Evolutionary conservation across 2,797 vertebrate genomes (phyloP), one percentile per base, ranked within the genome.

Genomic region (Passerculus sandwichensis): DNA sequence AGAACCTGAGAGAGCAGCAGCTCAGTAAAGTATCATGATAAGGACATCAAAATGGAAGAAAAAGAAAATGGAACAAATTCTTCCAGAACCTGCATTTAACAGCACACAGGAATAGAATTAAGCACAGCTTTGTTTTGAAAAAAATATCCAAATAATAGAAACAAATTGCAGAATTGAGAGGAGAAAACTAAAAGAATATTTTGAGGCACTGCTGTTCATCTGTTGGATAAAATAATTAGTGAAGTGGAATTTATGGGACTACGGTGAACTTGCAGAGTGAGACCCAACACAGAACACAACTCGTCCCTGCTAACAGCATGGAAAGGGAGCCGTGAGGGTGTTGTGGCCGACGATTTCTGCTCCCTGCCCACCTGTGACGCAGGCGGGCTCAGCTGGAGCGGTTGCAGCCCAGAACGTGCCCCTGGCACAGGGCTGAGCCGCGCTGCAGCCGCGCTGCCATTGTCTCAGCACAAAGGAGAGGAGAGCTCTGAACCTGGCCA

Each of bases 401-500:
- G 36, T 59, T 86, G 57, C 62, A 74, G 6, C 26, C 0, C 69
- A 3, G 56, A 85, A 53, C 1, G 4, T 19, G 61, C 38, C 84
- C 44, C 64, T 20, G 9, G 8, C 81, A 10, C 60, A 3, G 38
- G 76, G 50, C n/a, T 73, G 44, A 77, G 62, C 76, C 12, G 45
- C 17, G 78, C 87, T 9, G 91, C 78, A 22, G 89, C 65, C 56
- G 2, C 2, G 0, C 11, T 47, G 86, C 77, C 89, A 88, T 93
- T 95, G 93, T 95, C 61, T 18, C 23, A 36, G 85, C 89, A 96
- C 94, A 95, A 95, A 96, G 95, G 29, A 13, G 75, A 64, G 1
- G 47, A 93, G 85, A 80, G 93, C 87, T 88, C 91, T 89, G 79
- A 89, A 89, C 87, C 78, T 88, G 95, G 93, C 82, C 91, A 92